phyloP scores from a whole-genome alignment of 1,140 invertebrate genomes.

The Lucilia cuprina region DNA sequence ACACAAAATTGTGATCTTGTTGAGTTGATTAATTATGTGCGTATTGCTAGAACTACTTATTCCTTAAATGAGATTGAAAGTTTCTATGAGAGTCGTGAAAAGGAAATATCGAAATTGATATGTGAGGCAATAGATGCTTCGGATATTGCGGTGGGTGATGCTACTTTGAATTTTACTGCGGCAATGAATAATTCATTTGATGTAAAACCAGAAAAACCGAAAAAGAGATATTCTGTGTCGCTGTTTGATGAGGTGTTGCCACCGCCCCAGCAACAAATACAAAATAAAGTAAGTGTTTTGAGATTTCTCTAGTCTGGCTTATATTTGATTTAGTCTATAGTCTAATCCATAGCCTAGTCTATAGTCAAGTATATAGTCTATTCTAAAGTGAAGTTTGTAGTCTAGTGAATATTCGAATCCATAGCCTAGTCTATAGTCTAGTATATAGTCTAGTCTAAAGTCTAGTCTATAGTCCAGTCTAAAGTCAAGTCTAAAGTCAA shows the following conservation, averaged over 20 bases:
- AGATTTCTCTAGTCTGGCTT: neutral
- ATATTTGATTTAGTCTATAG: neutral
- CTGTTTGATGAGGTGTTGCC: slow-evolving; percentile 57
- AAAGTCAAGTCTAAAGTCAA: too few relatives aligned
- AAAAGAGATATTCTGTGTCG: slow-evolving; percentile 54
- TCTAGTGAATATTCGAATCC: too few relatives aligned
- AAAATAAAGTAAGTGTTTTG: slow-evolving; percentile 45
- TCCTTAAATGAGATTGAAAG: slow-evolving; percentile 44
- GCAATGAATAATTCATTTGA: slow-evolving; percentile 48
- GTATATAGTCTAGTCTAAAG: too few relatives aligned
- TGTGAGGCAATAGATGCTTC: slow-evolving; percentile 47
- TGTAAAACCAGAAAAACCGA: slow-evolving; percentile 36
- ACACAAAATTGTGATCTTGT: slow-evolving; percentile 44
- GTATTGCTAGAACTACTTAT: slow-evolving; percentile 48
- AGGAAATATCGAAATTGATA: slow-evolving; percentile 49
- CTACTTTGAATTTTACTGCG: slow-evolving; percentile 50
- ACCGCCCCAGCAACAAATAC: slow-evolving; percentile 41
- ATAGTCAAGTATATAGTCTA: too few relatives aligned
- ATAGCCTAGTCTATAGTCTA: too few relatives aligned
- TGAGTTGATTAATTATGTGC: slow-evolving; percentile 51
- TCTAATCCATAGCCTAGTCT: too few relatives aligned
- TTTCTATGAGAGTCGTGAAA: slow-evolving; percentile 46
- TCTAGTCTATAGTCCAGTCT: too few relatives aligned
- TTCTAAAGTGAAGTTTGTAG: too few relatives aligned
- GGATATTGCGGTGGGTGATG: slow-evolving; percentile 44